Evolutionary conservation across 2,797 vertebrate species (phyloP).

Genomic region (Alectoris magna): DNA sequence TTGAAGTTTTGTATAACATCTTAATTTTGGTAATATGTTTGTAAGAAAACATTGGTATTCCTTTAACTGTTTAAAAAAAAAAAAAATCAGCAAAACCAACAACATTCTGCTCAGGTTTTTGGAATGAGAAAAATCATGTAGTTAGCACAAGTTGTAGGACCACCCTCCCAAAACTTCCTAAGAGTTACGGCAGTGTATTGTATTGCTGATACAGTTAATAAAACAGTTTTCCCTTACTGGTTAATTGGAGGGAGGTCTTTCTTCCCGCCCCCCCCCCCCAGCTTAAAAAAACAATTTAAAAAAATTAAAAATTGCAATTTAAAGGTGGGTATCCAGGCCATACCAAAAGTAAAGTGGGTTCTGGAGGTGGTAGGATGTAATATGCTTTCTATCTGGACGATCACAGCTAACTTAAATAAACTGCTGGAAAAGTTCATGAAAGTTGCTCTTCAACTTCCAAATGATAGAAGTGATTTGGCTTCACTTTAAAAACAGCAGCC

Average conservation of each 20-base stretch:
- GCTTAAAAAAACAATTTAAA: not conserved
- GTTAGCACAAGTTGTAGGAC: not conserved
- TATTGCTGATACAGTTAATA: not conserved
- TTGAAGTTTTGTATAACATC: conserved; percentile 30
- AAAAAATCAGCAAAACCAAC: not conserved
- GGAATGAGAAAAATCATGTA: not conserved
- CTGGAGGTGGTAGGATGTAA: not conserved
- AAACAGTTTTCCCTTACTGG: not conserved
- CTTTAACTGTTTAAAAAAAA: not conserved
- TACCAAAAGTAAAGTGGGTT: not conserved
- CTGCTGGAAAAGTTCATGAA: conserved; percentile 39
- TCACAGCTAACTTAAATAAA: conserved; percentile 48
- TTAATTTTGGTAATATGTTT: conserved; percentile 36
- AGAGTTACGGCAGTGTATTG: not conserved
- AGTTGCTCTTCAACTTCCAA: conserved; percentile 64
- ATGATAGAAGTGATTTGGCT: conserved; percentile 62
- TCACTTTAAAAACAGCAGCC: conserved; percentile 73
- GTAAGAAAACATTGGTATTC: not conserved
- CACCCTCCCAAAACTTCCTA: not conserved
- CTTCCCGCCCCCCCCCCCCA: too few relatives aligned
- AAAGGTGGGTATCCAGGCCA: not conserved
- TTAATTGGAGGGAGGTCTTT: not conserved
- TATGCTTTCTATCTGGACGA: conserved; percentile 21
- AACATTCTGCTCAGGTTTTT: not conserved
- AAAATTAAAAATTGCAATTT: not conserved